Evolutionary conservation across 2,113 vertebrate genomes (phyloP).

Genomic region (Mustela nigripes): DNA sequence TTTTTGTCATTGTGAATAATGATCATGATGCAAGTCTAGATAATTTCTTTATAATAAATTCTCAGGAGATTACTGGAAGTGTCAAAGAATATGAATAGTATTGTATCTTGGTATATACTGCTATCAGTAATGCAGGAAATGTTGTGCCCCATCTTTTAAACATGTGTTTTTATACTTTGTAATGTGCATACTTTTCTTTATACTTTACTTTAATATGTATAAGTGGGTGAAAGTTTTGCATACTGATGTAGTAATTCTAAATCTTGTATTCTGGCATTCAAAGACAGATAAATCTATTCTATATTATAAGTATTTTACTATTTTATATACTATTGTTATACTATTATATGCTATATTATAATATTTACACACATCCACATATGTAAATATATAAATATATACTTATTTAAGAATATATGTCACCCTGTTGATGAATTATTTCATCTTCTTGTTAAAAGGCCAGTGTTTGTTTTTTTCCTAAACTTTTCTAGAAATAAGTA

Average conservation of each 20-base stretch:
- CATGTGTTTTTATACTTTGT: no score
- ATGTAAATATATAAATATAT: not conserved
- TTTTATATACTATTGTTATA: not conserved
- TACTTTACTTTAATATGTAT: not conserved
- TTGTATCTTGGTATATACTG: not conserved
- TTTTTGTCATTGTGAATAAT: slow-evolving; percentile 6
- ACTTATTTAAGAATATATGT: not conserved
- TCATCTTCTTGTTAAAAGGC: not conserved
- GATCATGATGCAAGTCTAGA: not conserved
- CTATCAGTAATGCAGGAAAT: not conserved
- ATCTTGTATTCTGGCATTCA: not conserved
- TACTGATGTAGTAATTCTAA: not conserved
- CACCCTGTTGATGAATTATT: not conserved
- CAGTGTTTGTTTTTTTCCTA: slow-evolving; percentile 11
- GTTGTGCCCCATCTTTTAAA: not conserved
- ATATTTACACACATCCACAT: not conserved
- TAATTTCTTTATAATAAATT: slow-evolving; percentile 37
- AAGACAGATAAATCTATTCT: not conserved
- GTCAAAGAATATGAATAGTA: not conserved
- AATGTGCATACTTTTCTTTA: not conserved
- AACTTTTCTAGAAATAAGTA: slow-evolving; percentile 44
- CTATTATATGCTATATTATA: not conserved
- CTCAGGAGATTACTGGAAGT: not conserved
- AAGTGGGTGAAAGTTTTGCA: not conserved
- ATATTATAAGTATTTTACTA: not conserved